Conservation (phyloP, 2,797 vertebrate species). For the Melanogrammus aeglefinus region DNA sequence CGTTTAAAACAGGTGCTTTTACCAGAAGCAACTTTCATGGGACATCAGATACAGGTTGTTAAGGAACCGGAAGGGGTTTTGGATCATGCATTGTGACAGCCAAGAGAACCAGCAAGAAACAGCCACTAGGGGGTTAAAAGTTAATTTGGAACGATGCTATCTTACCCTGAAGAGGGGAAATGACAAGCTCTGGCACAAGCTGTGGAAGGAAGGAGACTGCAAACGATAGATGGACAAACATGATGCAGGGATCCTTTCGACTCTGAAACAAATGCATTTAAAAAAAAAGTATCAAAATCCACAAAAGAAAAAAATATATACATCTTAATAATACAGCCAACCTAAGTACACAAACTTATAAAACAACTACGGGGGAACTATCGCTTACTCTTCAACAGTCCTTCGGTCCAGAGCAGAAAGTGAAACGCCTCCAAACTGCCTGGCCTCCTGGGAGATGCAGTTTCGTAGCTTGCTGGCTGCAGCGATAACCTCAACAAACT, state of each 20-base stretch:
- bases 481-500: conserved; percentile 53
- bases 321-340: neutral
- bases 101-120: neutral
- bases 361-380: conserved; percentile 6
- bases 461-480: conserved; percentile 66
- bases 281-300: neutral
- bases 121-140: neutral
- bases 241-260: conserved; percentile 59
- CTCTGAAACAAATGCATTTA: conserved; percentile 40
- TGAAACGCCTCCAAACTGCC: conserved; percentile 66
- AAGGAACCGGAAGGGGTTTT: neutral
- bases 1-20: neutral
- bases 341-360: neutral
- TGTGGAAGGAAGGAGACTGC: conserved; percentile 57
- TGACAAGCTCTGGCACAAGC: conserved; percentile 60
- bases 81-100: neutral
- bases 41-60: neutral
- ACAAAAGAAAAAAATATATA: neutral
- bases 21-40: neutral
- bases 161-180: conserved; percentile 76
- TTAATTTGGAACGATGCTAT: neutral
- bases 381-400: conserved; percentile 63
- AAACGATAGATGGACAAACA: conserved; percentile 76
- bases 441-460: conserved; percentile 68
- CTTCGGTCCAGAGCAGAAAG: conserved; percentile 72